These are phyloP conservation scores for Dendrolimus houi DNA, from an alignment of 2,888 invertebrate genomes.

Conservation along the genomic window DNA sequence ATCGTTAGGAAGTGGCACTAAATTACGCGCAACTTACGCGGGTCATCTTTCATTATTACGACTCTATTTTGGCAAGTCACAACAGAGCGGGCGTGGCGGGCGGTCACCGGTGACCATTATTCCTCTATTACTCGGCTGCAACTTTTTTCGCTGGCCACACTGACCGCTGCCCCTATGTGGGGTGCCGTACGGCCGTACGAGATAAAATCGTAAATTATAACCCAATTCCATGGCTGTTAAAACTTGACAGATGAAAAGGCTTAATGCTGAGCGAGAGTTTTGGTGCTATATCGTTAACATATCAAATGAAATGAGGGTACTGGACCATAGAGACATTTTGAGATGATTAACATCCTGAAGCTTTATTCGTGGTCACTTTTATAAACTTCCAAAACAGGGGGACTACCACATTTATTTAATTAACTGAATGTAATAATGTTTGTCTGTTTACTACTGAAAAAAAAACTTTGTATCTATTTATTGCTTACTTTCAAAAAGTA, in stretches of 20 bases:
- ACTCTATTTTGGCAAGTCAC: conserved; percentile 73
- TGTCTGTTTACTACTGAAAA: too few relatives aligned
- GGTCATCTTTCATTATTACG: conserved; percentile 70
- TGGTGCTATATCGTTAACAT: conserved; percentile 64
- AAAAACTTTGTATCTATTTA: too few relatives aligned
- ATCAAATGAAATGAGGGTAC: conserved; percentile 59
- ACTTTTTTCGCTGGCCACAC: conserved; percentile 57
- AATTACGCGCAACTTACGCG: conserved; percentile 64
- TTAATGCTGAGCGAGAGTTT: conserved; percentile 51
- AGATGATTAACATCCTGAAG: conserved; percentile 47
- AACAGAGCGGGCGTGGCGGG: conserved; percentile 61
- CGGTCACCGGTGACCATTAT: conserved; percentile 56
- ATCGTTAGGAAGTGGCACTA: conserved; percentile 58
- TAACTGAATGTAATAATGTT: too few relatives aligned
- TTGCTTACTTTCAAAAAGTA: too few relatives aligned
- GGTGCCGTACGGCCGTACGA: conserved; percentile 50
- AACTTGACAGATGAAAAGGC: conserved; percentile 75
- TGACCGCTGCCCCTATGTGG: conserved; percentile 70
- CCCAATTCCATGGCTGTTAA: conserved; percentile 73
- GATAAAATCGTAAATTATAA: conserved; percentile 77
- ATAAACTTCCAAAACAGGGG: conserved; percentile 8
- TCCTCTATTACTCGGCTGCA: conserved; percentile 44
- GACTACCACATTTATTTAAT: too few relatives aligned
- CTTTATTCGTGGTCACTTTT: conserved; percentile 30
- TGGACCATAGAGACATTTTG: conserved; percentile 48